These are phyloP conservation scores for Lytechinus pictus DNA, from an alignment of 35 echinoderm and acorn worm species.

Conservation along the genomic window DNA sequence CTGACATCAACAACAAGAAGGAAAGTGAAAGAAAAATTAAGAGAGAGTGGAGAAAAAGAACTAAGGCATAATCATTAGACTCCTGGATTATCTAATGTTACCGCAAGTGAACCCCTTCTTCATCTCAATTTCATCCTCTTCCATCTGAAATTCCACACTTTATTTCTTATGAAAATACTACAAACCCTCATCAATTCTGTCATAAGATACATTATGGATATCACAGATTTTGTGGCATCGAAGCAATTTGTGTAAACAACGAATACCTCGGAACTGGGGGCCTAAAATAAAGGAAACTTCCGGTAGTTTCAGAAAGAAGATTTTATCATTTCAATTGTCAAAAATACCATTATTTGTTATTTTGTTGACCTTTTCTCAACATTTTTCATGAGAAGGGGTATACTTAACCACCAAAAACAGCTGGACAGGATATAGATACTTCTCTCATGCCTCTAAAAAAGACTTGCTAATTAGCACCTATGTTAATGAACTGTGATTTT, in stretches of 20 bases:
- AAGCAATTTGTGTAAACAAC: not conserved
- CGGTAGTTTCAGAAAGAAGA: not conserved
- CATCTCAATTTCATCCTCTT: not conserved
- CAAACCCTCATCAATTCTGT: not conserved
- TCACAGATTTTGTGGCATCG: not conserved
- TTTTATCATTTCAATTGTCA: not conserved
- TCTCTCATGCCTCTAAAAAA: not conserved
- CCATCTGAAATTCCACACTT: not conserved
- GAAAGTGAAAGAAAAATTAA: not conserved
- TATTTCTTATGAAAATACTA: not conserved
- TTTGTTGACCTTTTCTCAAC: not conserved
- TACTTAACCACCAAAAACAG: not conserved
- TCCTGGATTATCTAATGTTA: not conserved
- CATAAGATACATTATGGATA: not conserved
- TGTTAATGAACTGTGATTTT: not conserved
- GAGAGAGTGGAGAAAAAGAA: not conserved
- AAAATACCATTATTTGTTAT: not conserved
- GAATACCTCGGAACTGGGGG: not conserved
- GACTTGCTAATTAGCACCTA: not conserved
- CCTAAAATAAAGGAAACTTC: not conserved
- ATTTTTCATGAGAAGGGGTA: not conserved
- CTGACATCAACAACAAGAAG: not conserved
- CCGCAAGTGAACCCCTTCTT: not conserved
- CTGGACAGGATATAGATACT: not conserved
- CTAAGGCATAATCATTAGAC: not conserved